phyloP scores from a whole-genome alignment of 2,797 vertebrate genomes.

The Falco cherrug region DNA sequence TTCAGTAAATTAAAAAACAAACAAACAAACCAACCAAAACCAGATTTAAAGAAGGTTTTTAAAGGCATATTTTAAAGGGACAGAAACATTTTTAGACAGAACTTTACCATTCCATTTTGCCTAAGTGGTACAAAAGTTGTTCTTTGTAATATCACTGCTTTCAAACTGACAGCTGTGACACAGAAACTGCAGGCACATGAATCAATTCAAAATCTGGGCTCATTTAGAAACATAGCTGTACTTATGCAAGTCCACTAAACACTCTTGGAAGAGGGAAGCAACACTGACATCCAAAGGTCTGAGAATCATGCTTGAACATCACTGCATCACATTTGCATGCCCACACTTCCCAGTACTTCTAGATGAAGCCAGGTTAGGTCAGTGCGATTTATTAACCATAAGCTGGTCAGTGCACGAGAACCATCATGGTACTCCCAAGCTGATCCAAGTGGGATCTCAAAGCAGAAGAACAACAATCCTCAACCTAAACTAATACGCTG shows the following conservation, averaged over 20 bases:
- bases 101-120: not conserved
- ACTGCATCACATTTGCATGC: not conserved
- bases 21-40: not conserved
- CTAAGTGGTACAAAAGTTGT: not conserved
- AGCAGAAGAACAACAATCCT: not conserved
- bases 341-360: not conserved
- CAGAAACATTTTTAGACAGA: not conserved
- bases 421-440: not conserved
- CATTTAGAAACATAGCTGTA: not conserved
- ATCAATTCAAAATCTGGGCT: not conserved
- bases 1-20: not conserved
- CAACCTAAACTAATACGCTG: not conserved
- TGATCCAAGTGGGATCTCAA: not conserved
- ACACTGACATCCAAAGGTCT: not conserved
- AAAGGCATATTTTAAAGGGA: not conserved
- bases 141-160: not conserved
- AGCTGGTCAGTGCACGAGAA: not conserved
- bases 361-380: not conserved
- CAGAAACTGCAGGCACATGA: accelerated
- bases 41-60: not conserved
- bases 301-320: not conserved
- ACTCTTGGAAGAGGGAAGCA: not conserved
- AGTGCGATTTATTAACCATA: not conserved
- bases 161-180: not conserved
- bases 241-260: not conserved